Evolutionary conservation across 2,888 invertebrate species (phyloP).

Genomic region (Tromatobia lineatoria): DNA sequence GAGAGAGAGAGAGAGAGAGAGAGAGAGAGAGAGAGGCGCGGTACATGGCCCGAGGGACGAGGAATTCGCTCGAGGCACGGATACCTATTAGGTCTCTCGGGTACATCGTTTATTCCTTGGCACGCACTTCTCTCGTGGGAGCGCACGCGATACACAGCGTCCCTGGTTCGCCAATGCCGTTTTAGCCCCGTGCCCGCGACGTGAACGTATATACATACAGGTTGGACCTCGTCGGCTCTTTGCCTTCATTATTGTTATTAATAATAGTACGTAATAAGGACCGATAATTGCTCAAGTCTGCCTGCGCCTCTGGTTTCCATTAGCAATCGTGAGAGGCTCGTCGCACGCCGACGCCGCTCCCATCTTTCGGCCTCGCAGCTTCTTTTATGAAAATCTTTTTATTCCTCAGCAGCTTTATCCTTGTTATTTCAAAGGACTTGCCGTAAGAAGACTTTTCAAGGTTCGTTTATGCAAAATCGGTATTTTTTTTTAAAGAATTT

Average conservation of each 20-base stretch:
- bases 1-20: constrained; percentile 41
- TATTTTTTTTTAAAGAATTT: too few species aligned
- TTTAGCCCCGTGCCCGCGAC: constrained; percentile 51
- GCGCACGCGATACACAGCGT: constrained; percentile 82
- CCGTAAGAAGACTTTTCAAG: neutral
- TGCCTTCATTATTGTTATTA: constrained; percentile 84
- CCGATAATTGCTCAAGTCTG: constrained; percentile 84
- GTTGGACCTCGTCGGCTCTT: constrained; percentile 62
- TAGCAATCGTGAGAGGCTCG: constrained; percentile 68
- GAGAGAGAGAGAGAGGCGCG: constrained; percentile 51
- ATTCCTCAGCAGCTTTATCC: neutral
- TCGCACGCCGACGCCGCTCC: constrained; percentile 20
- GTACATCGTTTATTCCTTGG: constrained; percentile 82
- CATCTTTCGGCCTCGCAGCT: constrained; percentile 18
- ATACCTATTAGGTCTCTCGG: constrained; percentile 82
- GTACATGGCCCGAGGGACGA: constrained; percentile 70
- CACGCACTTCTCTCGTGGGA: constrained; percentile 85
- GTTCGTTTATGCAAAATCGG: too few species aligned
- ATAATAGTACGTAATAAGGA: constrained; percentile 83
- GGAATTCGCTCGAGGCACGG: constrained; percentile 84
- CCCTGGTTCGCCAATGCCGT: constrained; percentile 63
- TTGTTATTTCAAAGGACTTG: neutral
- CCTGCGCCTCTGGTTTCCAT: constrained; percentile 84
- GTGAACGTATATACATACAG: constrained; percentile 20
- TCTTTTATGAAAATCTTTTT: constrained; percentile 5